Evolutionary conservation across 1,140 invertebrate genomes (phyloP).

Genomic region (Drosophila santomea): DNA sequence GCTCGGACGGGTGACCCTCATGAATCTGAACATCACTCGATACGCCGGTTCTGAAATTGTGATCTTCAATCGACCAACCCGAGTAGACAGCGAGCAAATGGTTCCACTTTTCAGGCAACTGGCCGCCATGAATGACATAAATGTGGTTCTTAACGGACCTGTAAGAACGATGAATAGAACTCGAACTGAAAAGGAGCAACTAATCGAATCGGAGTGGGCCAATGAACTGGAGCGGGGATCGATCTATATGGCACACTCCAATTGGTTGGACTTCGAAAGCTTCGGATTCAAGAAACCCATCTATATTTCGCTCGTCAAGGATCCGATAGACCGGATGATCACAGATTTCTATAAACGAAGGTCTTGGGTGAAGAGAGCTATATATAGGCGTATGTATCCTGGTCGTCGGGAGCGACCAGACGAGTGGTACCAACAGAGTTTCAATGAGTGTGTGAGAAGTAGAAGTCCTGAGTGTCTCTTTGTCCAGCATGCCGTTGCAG

Average conservation of each 20-base stretch:
- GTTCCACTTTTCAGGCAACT: slow-evolving; percentile 89
- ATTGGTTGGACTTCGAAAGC: slow-evolving; percentile 87
- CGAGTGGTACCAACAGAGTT: slow-evolving; percentile 94
- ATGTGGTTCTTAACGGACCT: slow-evolving; percentile 64
- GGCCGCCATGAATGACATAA: slow-evolving; percentile 85
- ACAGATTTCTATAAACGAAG: slow-evolving; percentile 90
- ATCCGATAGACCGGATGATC: slow-evolving; percentile 94
- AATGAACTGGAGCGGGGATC: slow-evolving; percentile 53
- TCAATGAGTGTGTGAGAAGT: slow-evolving; percentile 93
- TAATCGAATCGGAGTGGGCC: slow-evolving; percentile 85
- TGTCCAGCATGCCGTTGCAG: slow-evolving; percentile 90
- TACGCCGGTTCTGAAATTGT: slow-evolving; percentile 89
- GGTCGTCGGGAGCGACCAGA: slow-evolving; percentile 92
- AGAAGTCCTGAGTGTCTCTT: slow-evolving; percentile 94
- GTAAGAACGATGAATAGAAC: slow-evolving; percentile 37
- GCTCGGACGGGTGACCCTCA: slow-evolving; percentile 49
- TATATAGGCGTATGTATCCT: slow-evolving; percentile 93
- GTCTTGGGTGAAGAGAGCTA: slow-evolving; percentile 93
- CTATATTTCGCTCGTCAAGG: slow-evolving; percentile 94
- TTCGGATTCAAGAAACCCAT: slow-evolving; percentile 92
- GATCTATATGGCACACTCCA: slow-evolving; percentile 70
- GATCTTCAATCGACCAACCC: slow-evolving; percentile 95
- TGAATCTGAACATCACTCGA: slow-evolving; percentile 91
- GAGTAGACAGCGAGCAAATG: slow-evolving; percentile 90
- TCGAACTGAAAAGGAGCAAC: slow-evolving; percentile 89